Conservation (phyloP, 1,140 invertebrate species). For the Eueides isabella region DNA sequence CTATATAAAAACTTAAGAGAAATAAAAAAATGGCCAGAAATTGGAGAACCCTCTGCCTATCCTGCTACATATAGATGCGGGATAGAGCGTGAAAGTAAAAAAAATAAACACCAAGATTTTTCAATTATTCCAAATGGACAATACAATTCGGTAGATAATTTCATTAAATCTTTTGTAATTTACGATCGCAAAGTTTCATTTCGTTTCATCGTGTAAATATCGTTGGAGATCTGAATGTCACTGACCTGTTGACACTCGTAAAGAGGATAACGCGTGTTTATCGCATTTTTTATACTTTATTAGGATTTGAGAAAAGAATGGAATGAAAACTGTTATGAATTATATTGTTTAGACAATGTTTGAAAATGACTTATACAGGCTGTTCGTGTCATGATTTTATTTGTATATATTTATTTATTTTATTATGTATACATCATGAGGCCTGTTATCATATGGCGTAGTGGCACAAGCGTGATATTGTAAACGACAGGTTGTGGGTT, state of each 20-base stretch:
- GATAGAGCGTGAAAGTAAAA: too few species aligned
- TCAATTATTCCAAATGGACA: background rate
- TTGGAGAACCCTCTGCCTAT: too few species aligned
- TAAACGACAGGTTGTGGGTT: too few species aligned
- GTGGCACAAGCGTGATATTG: too few species aligned
- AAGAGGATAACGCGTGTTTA: background rate
- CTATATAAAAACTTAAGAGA: too few species aligned
- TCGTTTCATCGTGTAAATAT: background rate
- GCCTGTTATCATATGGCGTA: too few species aligned
- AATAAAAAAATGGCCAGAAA: too few species aligned
- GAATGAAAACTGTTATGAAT: background rate
- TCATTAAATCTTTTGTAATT: background rate
- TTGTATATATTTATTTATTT: background rate
- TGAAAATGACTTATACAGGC: background rate
- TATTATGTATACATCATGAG: too few species aligned
- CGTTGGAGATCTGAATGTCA: background rate
- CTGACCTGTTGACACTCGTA: background rate
- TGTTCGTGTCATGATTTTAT: too few species aligned
- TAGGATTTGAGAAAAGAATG: background rate
- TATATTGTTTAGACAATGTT: background rate
- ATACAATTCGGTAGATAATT: background rate
- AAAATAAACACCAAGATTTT: too few species aligned
- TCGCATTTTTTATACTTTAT: conserved; percentile 5
- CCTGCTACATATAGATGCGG: too few species aligned
- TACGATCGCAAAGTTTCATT: background rate